Base-by-base conservation (phyloP, 2,888 invertebrate genomes). In the Scaptomyza flava region DNA sequence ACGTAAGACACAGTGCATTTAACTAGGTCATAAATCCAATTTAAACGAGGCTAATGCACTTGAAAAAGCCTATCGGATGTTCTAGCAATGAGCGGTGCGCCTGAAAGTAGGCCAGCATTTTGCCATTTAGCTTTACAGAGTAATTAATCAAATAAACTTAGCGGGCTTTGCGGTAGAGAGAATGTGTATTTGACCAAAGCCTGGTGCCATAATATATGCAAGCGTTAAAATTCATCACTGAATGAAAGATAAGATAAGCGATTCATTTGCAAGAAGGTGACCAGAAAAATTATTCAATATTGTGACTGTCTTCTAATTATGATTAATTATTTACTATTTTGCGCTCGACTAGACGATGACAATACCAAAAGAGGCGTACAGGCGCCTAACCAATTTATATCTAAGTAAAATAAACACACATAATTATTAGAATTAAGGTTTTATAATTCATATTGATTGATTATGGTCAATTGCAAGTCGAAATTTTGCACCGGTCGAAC, bases 361-460 rank as follows among this genome's bases (percentile, higher is more conserved):
- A 43, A 45, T 31, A 50, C 14, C 41, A 41, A n/a, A 17, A 50
- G n/a, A 60, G 20, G 46, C 34, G 14, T 8, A 33, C 8, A 27
- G 45, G 31, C 23, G 23, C 8, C 51, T 3, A 6, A 14, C 30
- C 17, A 6, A 6, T 41, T 41, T 36, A 38, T 75, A 75, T 74
- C 75, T 62, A 41, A 8, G 9, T 17, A 9, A 17, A 30, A 54
- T 8, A 12, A 8, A 14, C 48, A 69, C 76, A 38, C 61, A 72
- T 87, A 81, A 84, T 87, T 81, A 84, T 84, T 87, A 81, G 82
- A 80, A 84, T 87, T 87, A 87, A 70, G 72, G 82, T 84, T 70
- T 82, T 82, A 82, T 82, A 82, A 86, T 82, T 68, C 86, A 82
- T 82, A 77, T 82, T 82, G 86, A 82, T 86, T 77, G 82, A 82